Evolutionary conservation across 2,113 vertebrate genomes (phyloP).

Genomic region (Ageneiosus marmoratus): DNA sequence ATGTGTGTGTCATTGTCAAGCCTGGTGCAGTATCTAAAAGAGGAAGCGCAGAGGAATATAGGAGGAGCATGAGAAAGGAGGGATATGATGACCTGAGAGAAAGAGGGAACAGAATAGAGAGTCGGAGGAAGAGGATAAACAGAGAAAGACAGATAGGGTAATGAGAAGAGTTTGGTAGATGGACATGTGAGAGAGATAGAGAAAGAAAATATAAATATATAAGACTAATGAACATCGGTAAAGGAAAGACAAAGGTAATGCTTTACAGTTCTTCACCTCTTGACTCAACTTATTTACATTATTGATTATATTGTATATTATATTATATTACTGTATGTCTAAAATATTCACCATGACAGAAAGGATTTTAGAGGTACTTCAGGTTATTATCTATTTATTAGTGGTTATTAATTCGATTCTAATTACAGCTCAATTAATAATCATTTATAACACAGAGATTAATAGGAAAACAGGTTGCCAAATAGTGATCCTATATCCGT

Average conservation of each 20-base stretch:
- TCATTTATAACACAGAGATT: too few species aligned
- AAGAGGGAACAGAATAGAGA: slow-evolving; percentile 22
- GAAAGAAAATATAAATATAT: not conserved
- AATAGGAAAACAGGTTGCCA: too few species aligned
- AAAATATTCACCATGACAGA: not conserved
- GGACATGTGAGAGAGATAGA: not conserved
- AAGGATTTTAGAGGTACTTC: not conserved
- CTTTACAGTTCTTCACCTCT: not conserved
- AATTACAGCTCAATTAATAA: too few species aligned
- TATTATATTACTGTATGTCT: not conserved
- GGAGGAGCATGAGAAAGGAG: slow-evolving; percentile 10
- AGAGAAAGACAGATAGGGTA: slow-evolving; percentile 3
- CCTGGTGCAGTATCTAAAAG: slow-evolving; percentile 7
- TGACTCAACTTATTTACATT: not conserved
- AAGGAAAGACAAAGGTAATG: slow-evolving; percentile 6
- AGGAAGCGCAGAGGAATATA: slow-evolving; percentile 1
- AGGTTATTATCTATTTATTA: too few species aligned
- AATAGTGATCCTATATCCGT: too few species aligned
- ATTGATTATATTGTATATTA: too few species aligned
- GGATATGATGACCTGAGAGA: slow-evolving; percentile 20
- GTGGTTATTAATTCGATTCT: too few species aligned
- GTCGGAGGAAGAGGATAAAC: slow-evolving; percentile 33
- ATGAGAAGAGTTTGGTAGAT: not conserved
- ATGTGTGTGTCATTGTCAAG: not conserved
- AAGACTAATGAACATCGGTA: not conserved